phyloP scores from a whole-genome alignment of 35 echinoderm and acorn worm species.

The Ophiothrix spiculata region DNA sequence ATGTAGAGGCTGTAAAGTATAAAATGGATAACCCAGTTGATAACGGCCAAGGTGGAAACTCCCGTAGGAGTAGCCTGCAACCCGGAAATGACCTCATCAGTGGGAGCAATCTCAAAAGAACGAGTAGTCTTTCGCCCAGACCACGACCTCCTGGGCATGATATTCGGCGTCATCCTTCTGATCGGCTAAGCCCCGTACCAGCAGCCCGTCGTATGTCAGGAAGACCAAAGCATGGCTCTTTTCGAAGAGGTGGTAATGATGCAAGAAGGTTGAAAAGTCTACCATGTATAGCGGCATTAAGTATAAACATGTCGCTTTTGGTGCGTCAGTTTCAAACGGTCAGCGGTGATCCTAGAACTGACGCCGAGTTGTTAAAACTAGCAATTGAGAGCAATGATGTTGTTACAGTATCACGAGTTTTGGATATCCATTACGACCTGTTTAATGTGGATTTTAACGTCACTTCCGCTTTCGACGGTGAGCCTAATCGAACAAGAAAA shows the following conservation, averaged over 20 bases:
- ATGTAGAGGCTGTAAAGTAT: neutral
- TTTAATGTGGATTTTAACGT: constrained; percentile 51
- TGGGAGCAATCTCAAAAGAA: neutral
- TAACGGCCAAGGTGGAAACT: neutral
- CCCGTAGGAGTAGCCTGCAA: neutral
- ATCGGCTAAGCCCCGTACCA: neutral
- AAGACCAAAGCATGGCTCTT: neutral
- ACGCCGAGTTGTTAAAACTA: constrained; percentile 40
- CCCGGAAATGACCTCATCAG: neutral
- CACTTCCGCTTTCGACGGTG: neutral
- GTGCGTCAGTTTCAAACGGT: constrained; percentile 42
- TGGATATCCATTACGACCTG: constrained; percentile 43
- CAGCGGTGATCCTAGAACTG: constrained; percentile 22
- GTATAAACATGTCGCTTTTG: constrained; percentile 58
- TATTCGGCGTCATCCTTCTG: neutral
- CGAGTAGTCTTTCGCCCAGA: constrained; percentile 1
- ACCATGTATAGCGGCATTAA: constrained; percentile 51
- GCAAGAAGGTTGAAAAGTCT: constrained; percentile 28
- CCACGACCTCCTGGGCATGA: neutral
- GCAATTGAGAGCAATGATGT: constrained; percentile 55
- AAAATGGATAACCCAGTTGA: neutral
- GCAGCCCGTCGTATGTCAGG: neutral
- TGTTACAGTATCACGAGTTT: constrained; percentile 35
- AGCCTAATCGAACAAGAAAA: constrained; percentile 16
- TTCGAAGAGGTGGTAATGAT: neutral